phyloP scores from a whole-genome alignment of 2,888 invertebrate genomes.

The Melieria picta region DNA sequence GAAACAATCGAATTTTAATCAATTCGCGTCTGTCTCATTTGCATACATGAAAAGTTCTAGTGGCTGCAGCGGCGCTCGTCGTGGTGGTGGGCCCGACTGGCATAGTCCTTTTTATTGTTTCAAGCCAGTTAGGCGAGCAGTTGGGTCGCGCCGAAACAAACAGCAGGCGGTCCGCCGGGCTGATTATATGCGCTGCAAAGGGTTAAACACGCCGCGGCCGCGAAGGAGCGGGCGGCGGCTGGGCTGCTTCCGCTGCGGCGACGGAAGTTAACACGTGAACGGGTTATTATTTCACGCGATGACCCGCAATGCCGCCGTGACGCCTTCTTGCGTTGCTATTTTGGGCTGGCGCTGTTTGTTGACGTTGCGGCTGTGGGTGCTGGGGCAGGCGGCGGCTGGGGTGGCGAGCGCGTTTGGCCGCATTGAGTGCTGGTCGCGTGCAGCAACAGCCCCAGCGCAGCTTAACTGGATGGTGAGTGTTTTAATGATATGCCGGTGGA shows the following conservation, averaged over 20 bases:
- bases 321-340: slow-evolving; percentile 11
- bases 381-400: too few relatives aligned
- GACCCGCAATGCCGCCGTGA: slow-evolving; percentile 53
- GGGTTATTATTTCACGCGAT: slow-evolving; percentile 56
- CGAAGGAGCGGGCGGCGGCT: slow-evolving; percentile 3
- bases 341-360: too few relatives aligned
- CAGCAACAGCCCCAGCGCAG: too few relatives aligned
- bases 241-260: slow-evolving; percentile 17
- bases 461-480: too few relatives aligned
- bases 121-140: background rate
- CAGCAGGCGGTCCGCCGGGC: too few relatives aligned
- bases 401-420: too few relatives aligned
- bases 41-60: slow-evolving; percentile 38
- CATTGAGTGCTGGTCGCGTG: too few relatives aligned
- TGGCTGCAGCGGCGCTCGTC: background rate
- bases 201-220: background rate
- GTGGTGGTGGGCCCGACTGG: background rate
- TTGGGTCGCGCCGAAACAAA: too few relatives aligned
- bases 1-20: slow-evolving; percentile 66
- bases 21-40: slow-evolving; percentile 55
- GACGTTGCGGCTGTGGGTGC: too few relatives aligned
- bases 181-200: too few relatives aligned
- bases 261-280: slow-evolving; percentile 46
- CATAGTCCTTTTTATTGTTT: slow-evolving; percentile 16
- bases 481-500: too few relatives aligned